phyloP scores from a whole-genome alignment of 2,888 invertebrate species.

The Eustalomyia histrio region DNA sequence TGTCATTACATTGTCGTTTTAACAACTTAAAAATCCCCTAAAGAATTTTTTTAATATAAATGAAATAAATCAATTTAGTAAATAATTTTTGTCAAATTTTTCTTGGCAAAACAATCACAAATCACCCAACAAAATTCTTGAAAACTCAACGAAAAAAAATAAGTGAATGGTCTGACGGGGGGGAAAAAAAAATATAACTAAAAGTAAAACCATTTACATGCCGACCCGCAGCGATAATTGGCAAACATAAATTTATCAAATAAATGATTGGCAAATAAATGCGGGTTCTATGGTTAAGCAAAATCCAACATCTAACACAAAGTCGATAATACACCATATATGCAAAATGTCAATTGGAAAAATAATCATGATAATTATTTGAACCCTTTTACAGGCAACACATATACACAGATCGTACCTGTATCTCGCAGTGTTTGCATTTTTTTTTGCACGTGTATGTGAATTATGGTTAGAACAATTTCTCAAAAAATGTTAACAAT shows the following conservation, averaged over 20 bases:
- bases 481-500: slow-evolving; percentile 23
- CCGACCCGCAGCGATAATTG: slow-evolving; percentile 57
- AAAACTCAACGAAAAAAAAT: slow-evolving; percentile 1
- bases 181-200: slow-evolving; percentile 14
- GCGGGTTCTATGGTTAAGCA: slow-evolving; percentile 25
- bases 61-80: slow-evolving; percentile 45
- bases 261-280: slow-evolving; percentile 21
- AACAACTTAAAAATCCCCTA: slow-evolving; percentile 4
- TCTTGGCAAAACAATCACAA: slow-evolving; percentile 40
- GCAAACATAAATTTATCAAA: slow-evolving; percentile 51
- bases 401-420: slow-evolving; percentile 28
- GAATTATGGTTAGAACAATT: slow-evolving; percentile 38
- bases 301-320: neutral
- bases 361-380: slow-evolving; percentile 55
- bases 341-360: slow-evolving; percentile 55
- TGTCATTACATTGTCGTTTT: too few relatives aligned
- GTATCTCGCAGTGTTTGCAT: slow-evolving; percentile 26
- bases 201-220: slow-evolving; percentile 39
- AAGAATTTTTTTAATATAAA: slow-evolving; percentile 28
- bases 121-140: slow-evolving; percentile 25
- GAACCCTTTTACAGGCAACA: slow-evolving; percentile 22
- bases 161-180: slow-evolving; percentile 50
- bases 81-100: slow-evolving; percentile 16
- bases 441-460: slow-evolving; percentile 30
- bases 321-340: slow-evolving; percentile 13